Conservation (phyloP, 2,888 invertebrate species). For the Celastrina argiolus region DNA sequence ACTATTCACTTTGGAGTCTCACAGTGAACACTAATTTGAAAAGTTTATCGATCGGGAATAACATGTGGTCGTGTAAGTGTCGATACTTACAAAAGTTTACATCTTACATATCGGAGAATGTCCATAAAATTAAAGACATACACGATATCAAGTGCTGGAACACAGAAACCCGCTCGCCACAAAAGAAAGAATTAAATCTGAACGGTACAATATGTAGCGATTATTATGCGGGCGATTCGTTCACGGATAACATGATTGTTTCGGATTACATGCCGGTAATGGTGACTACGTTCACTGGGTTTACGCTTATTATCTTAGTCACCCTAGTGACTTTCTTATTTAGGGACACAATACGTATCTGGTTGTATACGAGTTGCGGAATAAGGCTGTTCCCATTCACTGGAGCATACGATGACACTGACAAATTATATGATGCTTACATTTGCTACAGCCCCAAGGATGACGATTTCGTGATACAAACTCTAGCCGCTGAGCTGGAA, state of each 20-base stretch:
- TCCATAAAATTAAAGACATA: slow-evolving; percentile 85
- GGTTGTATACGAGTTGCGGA: slow-evolving; percentile 92
- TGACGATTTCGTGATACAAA: slow-evolving; percentile 92
- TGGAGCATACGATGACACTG: slow-evolving; percentile 86
- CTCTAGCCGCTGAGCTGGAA: slow-evolving; percentile 90
- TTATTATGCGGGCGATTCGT: slow-evolving; percentile 88
- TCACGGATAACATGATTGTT: slow-evolving; percentile 87
- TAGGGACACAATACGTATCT: slow-evolving; percentile 90
- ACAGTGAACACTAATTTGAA: slow-evolving; percentile 80
- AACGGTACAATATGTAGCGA: slow-evolving; percentile 92
- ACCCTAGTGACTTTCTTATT: slow-evolving; percentile 89
- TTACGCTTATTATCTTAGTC: slow-evolving; percentile 85
- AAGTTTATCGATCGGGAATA: slow-evolving; percentile 87
- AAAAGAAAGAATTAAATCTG: slow-evolving; percentile 86
- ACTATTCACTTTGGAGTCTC: slow-evolving; percentile 87
- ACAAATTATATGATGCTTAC: slow-evolving; percentile 95
- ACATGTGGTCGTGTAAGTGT: slow-evolving; percentile 94
- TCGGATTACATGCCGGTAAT: slow-evolving; percentile 91
- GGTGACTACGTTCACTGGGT: slow-evolving; percentile 86
- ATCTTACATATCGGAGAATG: slow-evolving; percentile 87
- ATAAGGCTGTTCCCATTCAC: slow-evolving; percentile 87
- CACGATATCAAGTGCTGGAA: slow-evolving; percentile 88
- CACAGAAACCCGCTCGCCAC: slow-evolving; percentile 81
- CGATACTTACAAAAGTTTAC: slow-evolving; percentile 90
- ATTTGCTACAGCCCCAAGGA: slow-evolving; percentile 95